Evolutionary conservation across 2,113 vertebrate species (phyloP), one percentile per base, ranked within the genome.

Genomic region (Rhinichthys klamathensis): DNA sequence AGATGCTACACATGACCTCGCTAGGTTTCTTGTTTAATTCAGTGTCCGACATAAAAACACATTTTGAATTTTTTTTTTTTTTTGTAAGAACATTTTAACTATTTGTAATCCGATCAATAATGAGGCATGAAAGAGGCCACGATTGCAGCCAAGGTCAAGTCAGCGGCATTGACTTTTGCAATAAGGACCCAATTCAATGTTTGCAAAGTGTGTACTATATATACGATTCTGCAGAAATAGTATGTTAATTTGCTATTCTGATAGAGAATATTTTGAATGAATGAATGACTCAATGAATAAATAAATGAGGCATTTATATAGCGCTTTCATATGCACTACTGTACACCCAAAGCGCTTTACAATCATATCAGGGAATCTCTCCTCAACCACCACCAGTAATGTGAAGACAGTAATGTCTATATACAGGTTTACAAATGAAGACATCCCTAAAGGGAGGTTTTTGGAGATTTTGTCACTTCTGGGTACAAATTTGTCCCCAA

Each of bases 101-200:
- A 41, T 72, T 13, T 73, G 5, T 13, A 73, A 46, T 73, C 70
- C 2, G 6, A 56, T 56, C 54, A 46, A 27, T 73, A 73, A 73
- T 25, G 70, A 46, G n/a, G n/a, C 70, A 16, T 25, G 41, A 73
- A 73, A 73, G 3, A 25, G 6, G 12, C 12, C 25, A 73, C 38
- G 25, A 25, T 46, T 46, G 70, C 70, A 44, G 70, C 23, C n/a
- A 46, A 73, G 41, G 41, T 73, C 70, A 73, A 23, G 70, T 74
- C 41, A 46, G 70, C 3, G 1, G 6, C 70, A 73, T 8, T 73
- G 6, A 63, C 11, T 63, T 63, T 25, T 74, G 41, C 12, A 41
- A 49, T 27, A 73, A 70, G 32, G 2, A 12, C 35, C 67, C 67
- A 73, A 15, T 44, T 11, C 70, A 73, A 25, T 72, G 21, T 44